Percentiles rank a stretch among this genome's conserved stretches.
These are phyloP conservation scores for Cetonia aurata DNA, from an alignment of 2,888 invertebrate species.

Conservation along the genomic window DNA sequence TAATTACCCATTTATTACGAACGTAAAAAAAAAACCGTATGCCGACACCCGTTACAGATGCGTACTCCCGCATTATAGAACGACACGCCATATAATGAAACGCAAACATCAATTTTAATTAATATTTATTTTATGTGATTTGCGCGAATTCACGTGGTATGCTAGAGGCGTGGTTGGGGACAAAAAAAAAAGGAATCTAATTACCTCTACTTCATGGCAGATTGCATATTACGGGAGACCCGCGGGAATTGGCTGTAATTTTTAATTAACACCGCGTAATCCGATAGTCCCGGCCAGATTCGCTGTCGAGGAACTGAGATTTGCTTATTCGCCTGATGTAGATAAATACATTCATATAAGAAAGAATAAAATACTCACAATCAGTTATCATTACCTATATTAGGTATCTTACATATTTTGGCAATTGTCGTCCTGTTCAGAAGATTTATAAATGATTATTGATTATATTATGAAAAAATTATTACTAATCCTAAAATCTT, in stretches of 20 bases:
- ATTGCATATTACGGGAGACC: conserved; percentile 30
- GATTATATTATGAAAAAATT: no score
- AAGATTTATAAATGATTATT: no score
- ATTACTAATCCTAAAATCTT: no score
- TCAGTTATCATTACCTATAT: no score
- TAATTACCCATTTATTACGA: conserved; percentile 16
- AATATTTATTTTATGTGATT: conserved; percentile 25
- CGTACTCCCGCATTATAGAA: not conserved
- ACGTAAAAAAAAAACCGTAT: not conserved
- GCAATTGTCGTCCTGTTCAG: no score
- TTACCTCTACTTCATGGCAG: conserved; percentile 19
- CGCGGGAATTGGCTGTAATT: conserved; percentile 34
- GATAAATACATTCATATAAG: no score
- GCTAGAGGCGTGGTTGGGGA: not conserved
- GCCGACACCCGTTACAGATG: not conserved
- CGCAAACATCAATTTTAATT: conserved; percentile 18
- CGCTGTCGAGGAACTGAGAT: no score
- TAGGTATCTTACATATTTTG: no score
- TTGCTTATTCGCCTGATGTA: no score
- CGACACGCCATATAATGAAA: conserved; percentile 8
- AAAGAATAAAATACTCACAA: no score
- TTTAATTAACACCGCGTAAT: conserved; percentile 33
- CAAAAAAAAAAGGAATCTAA: conserved; percentile 24
- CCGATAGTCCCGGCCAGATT: conserved; percentile 12
- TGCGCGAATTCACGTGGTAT: not conserved